Base-by-base conservation (phyloP, 2,888 invertebrate species). In the Adela reaumurella region DNA sequence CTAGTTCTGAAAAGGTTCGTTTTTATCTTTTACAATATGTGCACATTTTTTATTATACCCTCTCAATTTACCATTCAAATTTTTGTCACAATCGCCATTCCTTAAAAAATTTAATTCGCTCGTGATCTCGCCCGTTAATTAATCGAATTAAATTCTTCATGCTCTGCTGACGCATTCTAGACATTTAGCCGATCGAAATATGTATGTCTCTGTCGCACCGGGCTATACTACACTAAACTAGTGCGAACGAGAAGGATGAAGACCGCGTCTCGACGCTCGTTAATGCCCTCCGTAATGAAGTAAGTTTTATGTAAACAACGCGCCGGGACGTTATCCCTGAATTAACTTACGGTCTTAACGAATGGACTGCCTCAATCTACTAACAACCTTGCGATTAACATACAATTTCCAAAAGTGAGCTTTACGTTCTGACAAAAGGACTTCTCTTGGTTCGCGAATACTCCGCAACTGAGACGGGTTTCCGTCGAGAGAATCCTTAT, bases 1-100 rank as follows among this genome's bases (percentile, higher is more conserved):
- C 92, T 19, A 87, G 92, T 55, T 82, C 86, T 65, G 86, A 87
- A 53, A 78, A 79, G 71, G 85, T 85, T 17, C 57, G 67, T 17
- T 48, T 28, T 18, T 46, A 43, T 28, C n/a, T 49, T 52, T 52
- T 24, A 47, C 48, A 46, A 50, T 51, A 50, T 50, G 51, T 50
- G n/a, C n/a, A n/a, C n/a, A n/a, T n/a, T n/a, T n/a, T n/a, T n/a
- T n/a, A n/a, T 6, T 24, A 24, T 24, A 24, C 24, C 24, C 24
- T 24, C 24, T 24, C 24, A 5, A 6, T 5, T 24, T 24, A 24
- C 24, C 24, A 6, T 24, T 24, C 10, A 3, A 35, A 35, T 8
- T 35, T 14, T 8, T 8, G n/a, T n/a, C n/a, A n/a, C n/a, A n/a
- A n/a, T n/a, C n/a, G 35, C 35, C 11, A 3, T 35, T 35, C n/a